Evolutionary conservation across 2,888 invertebrate genomes (phyloP).

Genomic region (Pediacus dermestoides): DNA sequence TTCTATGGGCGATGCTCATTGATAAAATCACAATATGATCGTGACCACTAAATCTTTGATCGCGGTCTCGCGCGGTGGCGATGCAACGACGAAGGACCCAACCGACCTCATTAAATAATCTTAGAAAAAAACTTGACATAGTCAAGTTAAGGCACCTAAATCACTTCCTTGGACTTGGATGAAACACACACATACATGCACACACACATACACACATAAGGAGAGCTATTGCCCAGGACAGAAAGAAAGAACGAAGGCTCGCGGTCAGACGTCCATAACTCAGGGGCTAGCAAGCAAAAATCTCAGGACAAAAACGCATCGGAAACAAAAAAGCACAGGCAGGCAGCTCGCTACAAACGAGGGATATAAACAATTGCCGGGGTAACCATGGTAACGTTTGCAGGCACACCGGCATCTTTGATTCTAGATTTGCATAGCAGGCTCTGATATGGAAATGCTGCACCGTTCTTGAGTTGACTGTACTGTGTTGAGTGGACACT

Average conservation of each 20-base stretch:
- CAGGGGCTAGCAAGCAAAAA: constrained; percentile 46
- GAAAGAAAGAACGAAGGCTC: too few relatives aligned
- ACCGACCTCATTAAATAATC: constrained; percentile 41
- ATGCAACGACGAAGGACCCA: constrained; percentile 13
- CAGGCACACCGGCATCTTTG: constrained; percentile 46
- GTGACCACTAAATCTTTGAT: constrained; percentile 37
- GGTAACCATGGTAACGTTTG: constrained; percentile 46
- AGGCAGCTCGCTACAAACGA: constrained; percentile 48
- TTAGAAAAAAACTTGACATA: constrained; percentile 40
- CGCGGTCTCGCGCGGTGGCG: constrained; percentile 15
- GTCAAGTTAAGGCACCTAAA: constrained; percentile 39
- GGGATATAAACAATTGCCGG: constrained; percentile 48
- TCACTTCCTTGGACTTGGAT: constrained; percentile 41
- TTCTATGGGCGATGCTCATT: constrained; percentile 29
- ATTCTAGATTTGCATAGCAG: constrained; percentile 49
- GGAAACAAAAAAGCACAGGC: constrained; percentile 41
- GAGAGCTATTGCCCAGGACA: too few relatives aligned
- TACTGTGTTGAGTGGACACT: constrained; percentile 43
- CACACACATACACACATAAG: too few relatives aligned
- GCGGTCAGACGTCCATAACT: constrained; percentile 45
- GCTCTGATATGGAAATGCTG: constrained; percentile 49
- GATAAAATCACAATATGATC: constrained; percentile 30
- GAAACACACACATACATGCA: too few relatives aligned
- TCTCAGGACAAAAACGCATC: constrained; percentile 44
- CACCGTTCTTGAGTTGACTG: constrained; percentile 43